Evolutionary conservation across 2,888 invertebrate genomes (phyloP).

Genomic region (Pollenia angustigena): DNA sequence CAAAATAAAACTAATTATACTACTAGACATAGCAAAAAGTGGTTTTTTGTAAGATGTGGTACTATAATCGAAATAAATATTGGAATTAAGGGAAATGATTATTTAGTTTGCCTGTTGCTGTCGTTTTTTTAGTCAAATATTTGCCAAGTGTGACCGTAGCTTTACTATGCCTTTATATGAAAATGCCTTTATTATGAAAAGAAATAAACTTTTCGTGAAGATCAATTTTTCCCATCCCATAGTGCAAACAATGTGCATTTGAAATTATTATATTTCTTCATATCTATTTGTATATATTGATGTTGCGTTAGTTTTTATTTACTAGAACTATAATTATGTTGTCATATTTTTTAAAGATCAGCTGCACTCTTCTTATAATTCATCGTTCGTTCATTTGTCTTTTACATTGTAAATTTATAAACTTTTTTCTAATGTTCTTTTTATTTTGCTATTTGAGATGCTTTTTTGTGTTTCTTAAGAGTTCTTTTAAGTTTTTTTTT

Average conservation of each 20-base stretch:
- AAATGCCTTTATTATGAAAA: background rate
- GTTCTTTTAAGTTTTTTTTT: slow-evolving; percentile 33
- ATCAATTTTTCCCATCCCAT: background rate
- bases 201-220: no score
- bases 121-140: no score
- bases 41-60: no score
- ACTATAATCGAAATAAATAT: no score
- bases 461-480: background rate
- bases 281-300: background rate
- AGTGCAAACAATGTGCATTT: slow-evolving; percentile 24
- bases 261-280: background rate
- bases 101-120: no score
- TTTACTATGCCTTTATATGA: no score
- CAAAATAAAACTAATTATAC: no score
- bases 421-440: background rate
- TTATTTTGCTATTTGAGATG: background rate
- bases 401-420: slow-evolving; percentile 27
- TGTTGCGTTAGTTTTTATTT: slow-evolving; percentile 27
- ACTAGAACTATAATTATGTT: slow-evolving; percentile 65
- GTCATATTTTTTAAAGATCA: slow-evolving; percentile 64
- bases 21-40: no score
- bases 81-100: no score
- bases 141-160: no score
- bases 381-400: slow-evolving; percentile 44
- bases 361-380: slow-evolving; percentile 60